A percentile compares a stretch with the other conserved stretches of the same genome.
phyloP scores from a whole-genome alignment of 2,888 invertebrate genomes.

The Mimachlamys varia region DNA sequence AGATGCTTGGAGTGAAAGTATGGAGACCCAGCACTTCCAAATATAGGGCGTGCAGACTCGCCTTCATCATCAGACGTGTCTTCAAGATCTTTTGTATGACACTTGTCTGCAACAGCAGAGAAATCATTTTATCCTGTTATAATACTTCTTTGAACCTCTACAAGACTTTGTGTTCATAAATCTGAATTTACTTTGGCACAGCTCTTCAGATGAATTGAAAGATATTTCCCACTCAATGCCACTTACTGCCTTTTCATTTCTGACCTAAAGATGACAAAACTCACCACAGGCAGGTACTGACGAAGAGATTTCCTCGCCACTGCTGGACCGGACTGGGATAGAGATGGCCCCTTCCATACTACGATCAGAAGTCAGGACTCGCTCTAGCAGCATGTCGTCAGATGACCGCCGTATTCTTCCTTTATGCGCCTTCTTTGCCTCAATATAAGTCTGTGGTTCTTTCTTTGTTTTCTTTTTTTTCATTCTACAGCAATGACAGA shows the following conservation, averaged over 20 bases:
- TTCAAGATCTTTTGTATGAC: conserved; percentile 53
- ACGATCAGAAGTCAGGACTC: not conserved
- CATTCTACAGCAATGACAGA: not conserved
- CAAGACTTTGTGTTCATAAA: too few species aligned
- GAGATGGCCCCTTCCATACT: conserved; percentile 40
- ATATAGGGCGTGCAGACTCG: conserved; percentile 64
- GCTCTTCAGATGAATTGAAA: too few species aligned
- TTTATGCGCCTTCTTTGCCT: conserved; percentile 60
- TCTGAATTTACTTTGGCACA: too few species aligned
- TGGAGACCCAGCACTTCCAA: conserved; percentile 78
- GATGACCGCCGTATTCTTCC: conserved; percentile 64
- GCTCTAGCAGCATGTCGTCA: conserved; percentile 57
- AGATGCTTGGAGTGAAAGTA: conserved; percentile 68
- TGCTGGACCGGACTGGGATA: conserved; percentile 57
- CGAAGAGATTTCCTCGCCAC: conserved; percentile 63
- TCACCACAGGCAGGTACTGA: conserved; percentile 62
- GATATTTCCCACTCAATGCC: too few species aligned
- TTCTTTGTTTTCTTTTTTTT: conserved; percentile 39
- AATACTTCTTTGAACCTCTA: too few species aligned
- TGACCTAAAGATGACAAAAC: not conserved
- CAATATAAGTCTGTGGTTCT: conserved; percentile 60
- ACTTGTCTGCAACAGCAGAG: conserved; percentile 47
- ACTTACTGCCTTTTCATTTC: too few species aligned
- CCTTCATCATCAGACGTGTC: conserved; percentile 70
- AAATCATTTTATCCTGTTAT: too few species aligned